Evolutionary conservation across 2,888 invertebrate genomes (phyloP).

Genomic region (Brenthis daphne): DNA sequence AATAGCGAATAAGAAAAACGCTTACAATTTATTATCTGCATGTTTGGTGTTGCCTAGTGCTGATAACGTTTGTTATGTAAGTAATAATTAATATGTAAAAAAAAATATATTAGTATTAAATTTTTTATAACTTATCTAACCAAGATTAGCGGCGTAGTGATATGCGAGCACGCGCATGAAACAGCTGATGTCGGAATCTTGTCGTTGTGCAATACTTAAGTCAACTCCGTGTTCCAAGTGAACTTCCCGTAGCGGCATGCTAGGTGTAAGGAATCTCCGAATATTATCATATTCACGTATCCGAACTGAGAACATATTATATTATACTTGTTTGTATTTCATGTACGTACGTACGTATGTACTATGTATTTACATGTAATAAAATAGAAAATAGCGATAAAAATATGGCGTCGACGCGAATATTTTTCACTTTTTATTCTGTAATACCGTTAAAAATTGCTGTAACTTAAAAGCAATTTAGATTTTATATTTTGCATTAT

Average conservation of each 20-base stretch:
- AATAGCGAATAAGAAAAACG: too few relatives aligned
- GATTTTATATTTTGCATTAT: too few relatives aligned
- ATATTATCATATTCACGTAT: constrained; percentile 66
- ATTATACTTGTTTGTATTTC: too few relatives aligned
- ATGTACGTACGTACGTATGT: too few relatives aligned
- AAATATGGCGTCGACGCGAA: too few relatives aligned
- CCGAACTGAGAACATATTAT: constrained; percentile 50
- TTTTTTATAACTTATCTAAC: constrained; percentile 43
- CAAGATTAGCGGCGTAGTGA: constrained; percentile 57
- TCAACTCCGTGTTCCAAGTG: constrained; percentile 64
- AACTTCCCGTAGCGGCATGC: constrained; percentile 63
- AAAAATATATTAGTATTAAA: neutral
- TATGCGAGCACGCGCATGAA: constrained; percentile 63
- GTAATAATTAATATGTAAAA: neutral
- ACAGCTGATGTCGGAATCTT: constrained; percentile 69
- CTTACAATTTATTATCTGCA: too few relatives aligned
- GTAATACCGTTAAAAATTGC: too few relatives aligned
- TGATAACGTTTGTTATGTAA: neutral
- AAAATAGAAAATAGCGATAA: too few relatives aligned
- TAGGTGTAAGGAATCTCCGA: constrained; percentile 64
- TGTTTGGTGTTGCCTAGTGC: too few relatives aligned
- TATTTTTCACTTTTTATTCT: too few relatives aligned
- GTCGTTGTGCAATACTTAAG: constrained; percentile 55
- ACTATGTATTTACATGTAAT: too few relatives aligned
- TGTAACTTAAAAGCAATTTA: too few relatives aligned